Evolutionary conservation across 2,797 vertebrate species (phyloP), one percentile per base, ranked within the genome.

Genomic region (Garrulus glandarius): DNA sequence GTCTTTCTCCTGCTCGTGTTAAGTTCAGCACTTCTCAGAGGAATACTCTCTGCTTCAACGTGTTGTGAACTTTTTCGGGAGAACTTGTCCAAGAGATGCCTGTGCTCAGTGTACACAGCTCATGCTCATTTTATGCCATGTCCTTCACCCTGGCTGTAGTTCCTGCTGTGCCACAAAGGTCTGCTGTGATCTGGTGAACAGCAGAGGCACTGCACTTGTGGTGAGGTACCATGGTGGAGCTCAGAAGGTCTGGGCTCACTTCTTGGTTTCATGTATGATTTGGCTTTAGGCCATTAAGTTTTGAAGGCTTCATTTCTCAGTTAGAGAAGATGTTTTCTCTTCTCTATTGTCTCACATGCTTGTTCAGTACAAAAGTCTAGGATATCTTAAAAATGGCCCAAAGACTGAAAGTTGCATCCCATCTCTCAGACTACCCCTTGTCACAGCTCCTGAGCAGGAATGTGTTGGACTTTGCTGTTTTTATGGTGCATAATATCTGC

Each of bases 1-100:
- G 90, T 83, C 74, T 92, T 97, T 74, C 84, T 88, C 65, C 77
- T 82, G 76, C 80, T 92, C 4, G 0, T 89, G 13, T 87, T 87
- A 63, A 87, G 79, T 89, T 96, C 93, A 85, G 90, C 36, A 20
- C 65, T 93, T 95, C 72, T 82, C 59, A 65, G 80, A 89, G 87
- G 80, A 88, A 81, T 82, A 75, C 41, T 89, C 53, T 76, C 49
- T 76, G 49, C 60, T 84, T 53, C 57, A 36, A 43, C 29, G 1
- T 32, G 13, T 0, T 49, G 61, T 64, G 43, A 87, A 65, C 69
- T 24, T 86, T 96, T 49, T 46, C 44, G 65, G 46, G 86, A 80
- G 26, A 59, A 44, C 47, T 84, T 80, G 47, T 89, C 78, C 71
- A 85, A 43, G 76, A 68, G 55, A 36, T 93, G 65, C 20, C 69